A percentile compares a stretch with the other conserved stretches of the same genome.
Evolutionary conservation across 2,888 invertebrate genomes (phyloP).

Genomic region (Auanema sp.): DNA sequence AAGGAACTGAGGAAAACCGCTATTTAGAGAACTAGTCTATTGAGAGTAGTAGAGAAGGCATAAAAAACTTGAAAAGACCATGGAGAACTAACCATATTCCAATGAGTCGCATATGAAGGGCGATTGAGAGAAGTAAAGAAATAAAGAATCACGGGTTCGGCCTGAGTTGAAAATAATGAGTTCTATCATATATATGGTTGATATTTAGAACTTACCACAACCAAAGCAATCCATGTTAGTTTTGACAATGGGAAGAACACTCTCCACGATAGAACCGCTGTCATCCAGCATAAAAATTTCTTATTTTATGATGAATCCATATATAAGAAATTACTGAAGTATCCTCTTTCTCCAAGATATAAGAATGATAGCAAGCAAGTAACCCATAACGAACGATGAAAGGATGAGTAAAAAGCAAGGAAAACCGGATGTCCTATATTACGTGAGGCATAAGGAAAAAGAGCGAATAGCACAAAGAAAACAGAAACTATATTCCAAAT

Average conservation of each 20-base stretch:
- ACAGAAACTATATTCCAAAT: conserved; percentile 20
- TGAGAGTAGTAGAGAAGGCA: background rate
- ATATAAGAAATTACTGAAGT: conserved; percentile 27
- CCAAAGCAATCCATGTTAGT: conserved; percentile 44
- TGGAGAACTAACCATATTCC: conserved; percentile 49
- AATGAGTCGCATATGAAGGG: conserved; percentile 57
- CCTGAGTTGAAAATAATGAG: conserved; percentile 13
- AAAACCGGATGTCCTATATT: conserved; percentile 19
- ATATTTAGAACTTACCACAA: conserved; percentile 39
- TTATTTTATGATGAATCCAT: background rate
- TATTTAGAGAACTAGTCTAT: background rate
- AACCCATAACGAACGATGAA: conserved; percentile 55
- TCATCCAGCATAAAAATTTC: conserved; percentile 32
- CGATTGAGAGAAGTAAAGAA: conserved; percentile 62
- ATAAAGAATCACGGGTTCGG: conserved; percentile 59
- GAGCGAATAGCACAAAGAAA: conserved; percentile 28
- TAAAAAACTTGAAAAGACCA: no score
- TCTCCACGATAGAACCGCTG: conserved; percentile 53
- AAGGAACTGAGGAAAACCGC: no score
- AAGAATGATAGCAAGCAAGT: conserved; percentile 44
- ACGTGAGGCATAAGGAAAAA: conserved; percentile 27
- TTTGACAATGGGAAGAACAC: conserved; percentile 58
- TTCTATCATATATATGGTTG: background rate
- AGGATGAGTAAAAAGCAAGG: conserved; percentile 47
- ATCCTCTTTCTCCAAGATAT: conserved; percentile 42